Conservation (phyloP, 2,113 vertebrate species). For the Anarhynchus alexandrinus region DNA sequence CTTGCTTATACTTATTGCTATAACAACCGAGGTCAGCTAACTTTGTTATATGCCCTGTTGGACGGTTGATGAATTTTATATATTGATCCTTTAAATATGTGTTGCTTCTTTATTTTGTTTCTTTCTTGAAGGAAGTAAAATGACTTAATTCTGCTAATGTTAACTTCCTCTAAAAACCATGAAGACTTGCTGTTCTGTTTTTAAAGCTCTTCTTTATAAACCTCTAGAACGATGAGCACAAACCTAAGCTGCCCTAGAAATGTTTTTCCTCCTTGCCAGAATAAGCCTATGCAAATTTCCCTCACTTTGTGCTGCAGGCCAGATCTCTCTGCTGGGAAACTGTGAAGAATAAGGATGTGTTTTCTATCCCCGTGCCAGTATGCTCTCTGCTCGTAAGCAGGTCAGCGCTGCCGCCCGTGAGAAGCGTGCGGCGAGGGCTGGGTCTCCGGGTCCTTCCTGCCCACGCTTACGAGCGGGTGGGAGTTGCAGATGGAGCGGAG, state of each 20-base stretch:
- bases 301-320: background rate
- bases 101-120: background rate
- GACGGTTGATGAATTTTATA: background rate
- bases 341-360: background rate
- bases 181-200: background rate
- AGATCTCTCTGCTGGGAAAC: background rate
- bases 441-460: background rate
- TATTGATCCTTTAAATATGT: background rate
- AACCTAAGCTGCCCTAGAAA: background rate
- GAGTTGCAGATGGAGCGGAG: background rate
- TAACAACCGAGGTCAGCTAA: background rate
- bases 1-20: background rate
- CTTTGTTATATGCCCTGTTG: background rate
- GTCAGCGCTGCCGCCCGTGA: too few relatives aligned
- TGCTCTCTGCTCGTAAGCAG: background rate
- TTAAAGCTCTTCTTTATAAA: background rate
- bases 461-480: fast-evolving
- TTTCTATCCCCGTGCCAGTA: fast-evolving
- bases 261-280: background rate
- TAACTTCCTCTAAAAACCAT: background rate
- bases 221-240: background rate
- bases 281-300: background rate
- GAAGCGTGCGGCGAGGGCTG: background rate
- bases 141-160: background rate
- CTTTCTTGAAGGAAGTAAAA: background rate